Evolutionary conservation across 2,888 invertebrate species (phyloP), one percentile per base, ranked within the genome.

Genomic region (Platycnemis pennipes): DNA sequence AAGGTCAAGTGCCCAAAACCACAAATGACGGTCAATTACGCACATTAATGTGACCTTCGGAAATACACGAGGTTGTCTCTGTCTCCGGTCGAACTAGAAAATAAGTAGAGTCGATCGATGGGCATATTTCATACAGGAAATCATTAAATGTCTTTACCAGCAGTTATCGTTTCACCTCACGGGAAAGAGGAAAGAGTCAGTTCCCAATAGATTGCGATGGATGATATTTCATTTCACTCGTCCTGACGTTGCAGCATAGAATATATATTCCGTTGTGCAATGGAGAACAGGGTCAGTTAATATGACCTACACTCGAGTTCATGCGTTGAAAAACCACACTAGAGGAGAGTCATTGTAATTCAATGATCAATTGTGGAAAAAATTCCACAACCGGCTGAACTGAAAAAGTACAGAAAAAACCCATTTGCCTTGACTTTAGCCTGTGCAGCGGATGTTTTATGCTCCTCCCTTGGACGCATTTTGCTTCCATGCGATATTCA

Each of bases 401-500:
- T 77, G 37, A 77, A 37, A 37, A 77, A 77, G 26, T 16, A 37
- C 11, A 26, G 22, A n/a, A 77, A 77, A 77, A 77, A 77, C 77
- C 37, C 26, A 77, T 77, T 77, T 37, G 77, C 77, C 77, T 77
- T 77, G 77, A 77, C 77, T 77, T 13, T n/a, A 77, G 77, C 77
- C 77, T 31, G 37, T 77, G 22, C 31, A 37, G 77, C 19, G 26
- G 8, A 26, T 63, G 63, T 77, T 37, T 77, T 77, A 77, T 11
- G 37, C 77, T 31, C 77, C 77, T 37, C 37, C 37, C 31, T 77
- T 77, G 37, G 77, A 77, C 77, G 77, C 77, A 37, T 77, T 77
- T 77, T 26, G 31, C 77, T 77, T 26, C 37, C 31, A 37, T 37
- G 13, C 37, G 77, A 16, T 37, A 77, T 77, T 77, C 77, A 77